Conservation (phyloP, 1,140 invertebrate genomes). For the Colletes latitarsis region DNA sequence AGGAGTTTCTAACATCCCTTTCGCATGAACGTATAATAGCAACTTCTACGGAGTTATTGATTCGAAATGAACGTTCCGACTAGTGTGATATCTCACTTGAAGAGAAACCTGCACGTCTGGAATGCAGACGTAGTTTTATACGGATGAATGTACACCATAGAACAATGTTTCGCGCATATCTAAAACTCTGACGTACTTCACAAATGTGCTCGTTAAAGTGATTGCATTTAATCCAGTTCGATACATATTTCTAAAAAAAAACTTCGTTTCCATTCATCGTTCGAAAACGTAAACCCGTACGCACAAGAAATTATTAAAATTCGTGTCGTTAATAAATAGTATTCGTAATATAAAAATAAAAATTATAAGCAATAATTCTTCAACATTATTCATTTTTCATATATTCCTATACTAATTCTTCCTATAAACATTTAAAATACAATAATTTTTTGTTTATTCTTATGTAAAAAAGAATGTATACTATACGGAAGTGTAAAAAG, state of each 20-base stretch:
- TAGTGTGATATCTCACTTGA: neutral
- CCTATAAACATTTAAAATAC: too few species aligned
- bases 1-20: neutral
- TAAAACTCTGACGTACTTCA: neutral
- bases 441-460: too few species aligned
- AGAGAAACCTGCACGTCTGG: neutral
- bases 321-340: too few species aligned
- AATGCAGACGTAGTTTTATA: slow-evolving; percentile 28
- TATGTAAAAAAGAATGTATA: too few species aligned
- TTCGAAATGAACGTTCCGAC: slow-evolving; percentile 1
- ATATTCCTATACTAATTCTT: too few species aligned
- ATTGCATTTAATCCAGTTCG: neutral
- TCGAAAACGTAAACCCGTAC: too few species aligned
- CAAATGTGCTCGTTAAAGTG: neutral
- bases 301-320: too few species aligned
- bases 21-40: neutral
- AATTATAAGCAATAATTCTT: too few species aligned
- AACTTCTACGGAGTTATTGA: slow-evolving; percentile 36
- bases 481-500: too few species aligned
- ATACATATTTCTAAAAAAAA: neutral
- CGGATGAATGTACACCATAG: slow-evolving; percentile 6
- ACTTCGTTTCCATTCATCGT: neutral
- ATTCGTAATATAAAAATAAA: too few species aligned
- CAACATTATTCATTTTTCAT: too few species aligned
- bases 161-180: slow-evolving; percentile 5